Evolutionary conservation across 2,113 vertebrate species (phyloP), one percentile per base, ranked within the genome.

Genomic region (Protobothrops flavoviridis): DNA sequence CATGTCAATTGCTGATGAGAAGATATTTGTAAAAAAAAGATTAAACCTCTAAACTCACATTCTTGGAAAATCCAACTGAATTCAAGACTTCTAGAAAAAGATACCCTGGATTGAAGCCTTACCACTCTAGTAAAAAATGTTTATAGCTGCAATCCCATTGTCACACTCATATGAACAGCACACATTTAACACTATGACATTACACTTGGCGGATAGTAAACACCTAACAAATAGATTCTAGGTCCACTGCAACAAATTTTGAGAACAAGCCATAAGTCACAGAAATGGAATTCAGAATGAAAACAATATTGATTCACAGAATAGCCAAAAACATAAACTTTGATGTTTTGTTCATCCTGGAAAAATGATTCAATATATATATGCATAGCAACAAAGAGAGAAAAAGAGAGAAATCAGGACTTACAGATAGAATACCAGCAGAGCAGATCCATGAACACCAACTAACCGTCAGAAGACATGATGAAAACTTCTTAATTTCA

Each of bases 291-390:
- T 93, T 93, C 74, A 94, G 92, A 85, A 90, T 92, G 95, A 94
- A 86, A 94, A 64, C 89, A 90, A 94, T 92, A 92, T 88, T 88
- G 61, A 93, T 91, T 95, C 88, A 43, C 91, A 93, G 93, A 55
- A 91, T 29, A 94, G 24, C 48, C 94, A 88, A 85, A 95, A 95
- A 94, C 93, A 95, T 92, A 93, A 92, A 94, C 93, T 90, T 95
- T 56, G 50, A 20, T 90, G 48, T 91, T 93, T 61, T 94, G 45
- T 93, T 95, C 94, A 94, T 93, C 26, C 26, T 92, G 23, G 48
- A 26, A 85, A 94, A 95, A 93, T 53, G 0, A 50, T 95, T 95
- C 90, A 52, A 94, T 90, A 94, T 69, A 55, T 95, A 74, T 91
- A 92, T 95, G 94, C 57, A 90, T 93, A 96, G 91, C 56, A 96